phyloP scores from a whole-genome alignment of 1,140 invertebrate genomes.

The Probaryconus sp. region DNA sequence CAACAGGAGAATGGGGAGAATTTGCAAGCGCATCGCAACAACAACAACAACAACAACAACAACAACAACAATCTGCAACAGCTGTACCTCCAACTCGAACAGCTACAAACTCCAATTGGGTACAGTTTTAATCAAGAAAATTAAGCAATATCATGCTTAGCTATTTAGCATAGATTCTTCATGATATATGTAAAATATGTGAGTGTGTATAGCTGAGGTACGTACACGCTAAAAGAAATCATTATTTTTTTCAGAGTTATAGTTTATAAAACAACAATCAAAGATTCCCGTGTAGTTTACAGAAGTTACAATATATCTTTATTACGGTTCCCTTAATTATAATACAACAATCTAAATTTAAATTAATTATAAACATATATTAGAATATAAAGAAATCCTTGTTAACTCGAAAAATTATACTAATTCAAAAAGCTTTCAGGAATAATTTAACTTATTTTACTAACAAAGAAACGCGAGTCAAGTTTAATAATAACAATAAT shows the following conservation, averaged over 20 bases:
- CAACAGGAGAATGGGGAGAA: slow-evolving; percentile 85
- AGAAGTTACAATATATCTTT: slow-evolving; percentile 51
- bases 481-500: too few relatives aligned
- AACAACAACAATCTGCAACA: slow-evolving; percentile 69
- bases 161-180: slow-evolving; percentile 60
- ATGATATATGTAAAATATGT: slow-evolving; percentile 65
- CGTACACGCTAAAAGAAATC: slow-evolving; percentile 40
- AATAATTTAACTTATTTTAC: too few relatives aligned
- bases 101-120: slow-evolving; percentile 82
- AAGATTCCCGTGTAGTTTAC: slow-evolving; percentile 33
- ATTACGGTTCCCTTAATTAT: slow-evolving; percentile 44
- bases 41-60: too few relatives aligned
- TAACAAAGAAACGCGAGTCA: too few relatives aligned
- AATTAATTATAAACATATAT: too few relatives aligned
- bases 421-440: too few relatives aligned
- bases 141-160: slow-evolving; percentile 58
- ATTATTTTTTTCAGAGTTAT: slow-evolving; percentile 58
- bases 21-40: slow-evolving; percentile 81
- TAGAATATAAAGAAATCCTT: too few relatives aligned
- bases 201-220: slow-evolving; percentile 44
- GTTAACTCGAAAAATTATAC: too few relatives aligned
- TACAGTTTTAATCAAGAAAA: slow-evolving; percentile 82
- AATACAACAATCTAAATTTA: too few relatives aligned
- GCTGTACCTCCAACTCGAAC: slow-evolving; percentile 72
- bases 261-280: slow-evolving; percentile 37